Percentiles rank a stretch among this genome's conserved stretches.
phyloP scores from a whole-genome alignment of 2,113 vertebrate genomes.

The Atractosteus spatula region DNA sequence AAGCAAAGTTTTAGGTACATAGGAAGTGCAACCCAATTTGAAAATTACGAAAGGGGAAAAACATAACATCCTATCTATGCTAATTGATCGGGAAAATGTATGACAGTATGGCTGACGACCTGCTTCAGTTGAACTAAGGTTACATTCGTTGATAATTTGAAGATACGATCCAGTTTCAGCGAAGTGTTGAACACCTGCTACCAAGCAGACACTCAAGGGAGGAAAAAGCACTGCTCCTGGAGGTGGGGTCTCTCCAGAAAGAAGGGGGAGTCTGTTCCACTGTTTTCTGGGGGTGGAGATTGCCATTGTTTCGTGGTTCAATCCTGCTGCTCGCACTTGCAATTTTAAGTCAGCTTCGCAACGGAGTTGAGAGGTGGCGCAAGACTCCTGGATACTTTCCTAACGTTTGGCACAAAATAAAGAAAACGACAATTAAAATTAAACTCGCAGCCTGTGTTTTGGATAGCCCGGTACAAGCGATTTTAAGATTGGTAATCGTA shows the following conservation, averaged over 20 bases:
- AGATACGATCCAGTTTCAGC: neutral
- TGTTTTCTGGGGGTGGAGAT: conserved; percentile 23
- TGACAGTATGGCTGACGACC: too few relatives aligned
- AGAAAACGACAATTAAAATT: neutral
- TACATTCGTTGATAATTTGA: neutral
- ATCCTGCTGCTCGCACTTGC: conserved; percentile 5
- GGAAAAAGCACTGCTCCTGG: neutral
- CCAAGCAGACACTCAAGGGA: neutral
- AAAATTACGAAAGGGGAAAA: too few relatives aligned
- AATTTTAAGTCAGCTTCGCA: conserved; percentile 14
- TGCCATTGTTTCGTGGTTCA: conserved; percentile 22
- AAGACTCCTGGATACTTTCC: conserved; percentile 15
- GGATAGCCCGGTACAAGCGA: neutral
- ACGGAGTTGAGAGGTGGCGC: conserved; percentile 26
- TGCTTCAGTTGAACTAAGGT: too few relatives aligned
- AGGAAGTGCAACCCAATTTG: too few relatives aligned
- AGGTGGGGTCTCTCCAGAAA: neutral
- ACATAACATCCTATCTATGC: too few relatives aligned
- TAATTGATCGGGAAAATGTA: too few relatives aligned
- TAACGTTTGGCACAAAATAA: conserved; percentile 12
- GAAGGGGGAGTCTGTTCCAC: conserved; percentile 11
- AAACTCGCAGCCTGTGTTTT: neutral
- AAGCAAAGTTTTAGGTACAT: too few relatives aligned
- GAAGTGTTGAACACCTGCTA: neutral
- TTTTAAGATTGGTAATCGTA: neutral